A percentile compares a stretch with the other conserved stretches of the same genome.
These are phyloP conservation scores for Eupithecia exiguata DNA, from an alignment of 2,888 invertebrate genomes.

Conservation along the genomic window DNA sequence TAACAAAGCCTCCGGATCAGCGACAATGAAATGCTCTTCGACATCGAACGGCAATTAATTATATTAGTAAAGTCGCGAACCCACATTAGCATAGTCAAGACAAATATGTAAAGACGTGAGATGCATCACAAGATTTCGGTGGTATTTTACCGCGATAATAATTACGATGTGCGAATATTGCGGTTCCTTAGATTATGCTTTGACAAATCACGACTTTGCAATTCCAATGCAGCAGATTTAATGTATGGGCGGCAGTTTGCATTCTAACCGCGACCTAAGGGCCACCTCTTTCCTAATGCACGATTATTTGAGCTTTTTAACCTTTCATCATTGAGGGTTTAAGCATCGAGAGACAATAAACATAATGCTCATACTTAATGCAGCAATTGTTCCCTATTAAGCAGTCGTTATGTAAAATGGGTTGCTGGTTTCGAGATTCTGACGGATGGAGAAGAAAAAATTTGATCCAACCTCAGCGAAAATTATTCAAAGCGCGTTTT, in stretches of 20 bases:
- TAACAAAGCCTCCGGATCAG: conserved; percentile 39
- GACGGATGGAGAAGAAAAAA: background rate
- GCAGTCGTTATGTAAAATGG: conserved; percentile 47
- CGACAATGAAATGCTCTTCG: conserved; percentile 20
- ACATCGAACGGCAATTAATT: conserved; percentile 40
- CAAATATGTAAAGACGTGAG: conserved; percentile 42
- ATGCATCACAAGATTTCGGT: conserved; percentile 67
- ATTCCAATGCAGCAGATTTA: conserved; percentile 83
- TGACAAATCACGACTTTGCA: conserved; percentile 85
- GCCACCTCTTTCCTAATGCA: conserved; percentile 84
- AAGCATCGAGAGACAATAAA: conserved; percentile 80
- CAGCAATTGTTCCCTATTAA: conserved; percentile 67
- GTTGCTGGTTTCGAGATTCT: conserved; percentile 26
- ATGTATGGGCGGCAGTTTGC: conserved; percentile 84
- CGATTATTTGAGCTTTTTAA: conserved; percentile 84
- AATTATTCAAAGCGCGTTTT: no score
- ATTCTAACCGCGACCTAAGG: conserved; percentile 82
- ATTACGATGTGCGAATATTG: conserved; percentile 84
- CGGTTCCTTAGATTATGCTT: conserved; percentile 83
- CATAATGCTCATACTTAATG: conserved; percentile 73
- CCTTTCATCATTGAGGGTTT: conserved; percentile 80
- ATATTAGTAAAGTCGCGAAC: conserved; percentile 25
- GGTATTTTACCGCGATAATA: conserved; percentile 82
- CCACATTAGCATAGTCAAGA: conserved; percentile 33
- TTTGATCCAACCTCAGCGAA: background rate